A percentile compares a stretch with the other conserved stretches of the same genome.
These are phyloP conservation scores for Hybognathus amarus DNA, from an alignment of 2,797 vertebrate species.

Conservation along the genomic window DNA sequence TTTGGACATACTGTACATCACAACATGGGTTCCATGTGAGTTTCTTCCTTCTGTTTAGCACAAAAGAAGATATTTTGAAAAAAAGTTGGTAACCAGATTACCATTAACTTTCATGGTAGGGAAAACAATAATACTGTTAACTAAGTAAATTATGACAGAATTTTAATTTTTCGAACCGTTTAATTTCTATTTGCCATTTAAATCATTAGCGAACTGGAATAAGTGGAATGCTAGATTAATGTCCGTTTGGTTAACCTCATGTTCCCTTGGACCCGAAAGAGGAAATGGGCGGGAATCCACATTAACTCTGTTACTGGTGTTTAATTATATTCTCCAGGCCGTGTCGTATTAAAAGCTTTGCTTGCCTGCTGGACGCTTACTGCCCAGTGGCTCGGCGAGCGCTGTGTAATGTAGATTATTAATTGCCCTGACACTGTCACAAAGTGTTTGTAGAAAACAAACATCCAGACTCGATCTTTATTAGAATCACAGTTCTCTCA, in stretches of 20 bases:
- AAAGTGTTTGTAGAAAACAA: constrained; percentile 56
- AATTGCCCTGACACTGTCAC: constrained; percentile 60
- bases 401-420: constrained; percentile 59
- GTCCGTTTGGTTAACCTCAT: constrained; percentile 46
- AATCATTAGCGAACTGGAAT: not conserved
- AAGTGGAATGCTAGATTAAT: constrained; percentile 17
- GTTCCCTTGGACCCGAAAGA: constrained; percentile 42
- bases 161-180: too few relatives aligned
- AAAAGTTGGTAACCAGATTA: too few relatives aligned
- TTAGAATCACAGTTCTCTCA: constrained; percentile 43
- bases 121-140: too few relatives aligned
- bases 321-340: constrained; percentile 55
- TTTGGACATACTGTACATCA: too few relatives aligned
- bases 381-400: constrained; percentile 48
- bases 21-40: too few relatives aligned
- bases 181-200: not conserved
- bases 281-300: constrained; percentile 47
- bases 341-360: constrained; percentile 54
- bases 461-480: constrained; percentile 50
- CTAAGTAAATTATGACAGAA: too few relatives aligned
- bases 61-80: too few relatives aligned
- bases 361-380: constrained; percentile 48
- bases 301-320: constrained; percentile 54
- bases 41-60: too few relatives aligned
- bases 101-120: too few relatives aligned